Percentiles rank a stretch among this genome's conserved stretches.
Evolutionary conservation across 2,888 invertebrate genomes (phyloP).

Genomic region (Heliconius aoede): DNA sequence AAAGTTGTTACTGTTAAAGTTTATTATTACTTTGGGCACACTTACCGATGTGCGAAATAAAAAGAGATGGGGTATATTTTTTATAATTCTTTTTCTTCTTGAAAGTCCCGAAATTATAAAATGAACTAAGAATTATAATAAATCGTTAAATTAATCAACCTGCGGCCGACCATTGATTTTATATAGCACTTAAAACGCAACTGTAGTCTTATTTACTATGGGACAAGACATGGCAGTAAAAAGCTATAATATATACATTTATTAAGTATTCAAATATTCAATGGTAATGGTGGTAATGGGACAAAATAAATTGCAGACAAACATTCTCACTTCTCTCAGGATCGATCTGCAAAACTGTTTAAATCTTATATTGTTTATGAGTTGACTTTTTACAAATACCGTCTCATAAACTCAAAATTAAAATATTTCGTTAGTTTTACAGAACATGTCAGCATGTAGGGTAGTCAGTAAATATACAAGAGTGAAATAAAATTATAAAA

Average conservation of each 20-base stretch:
- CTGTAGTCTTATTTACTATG: slow-evolving; percentile 72
- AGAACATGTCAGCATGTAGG: slow-evolving; percentile 53
- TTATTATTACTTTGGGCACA: too few species aligned
- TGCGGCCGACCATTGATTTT: slow-evolving; percentile 51
- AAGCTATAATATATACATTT: slow-evolving; percentile 5
- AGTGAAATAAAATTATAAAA: slow-evolving; percentile 51
- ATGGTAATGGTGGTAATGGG: not conserved
- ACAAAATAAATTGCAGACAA: not conserved
- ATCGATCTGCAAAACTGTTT: not conserved
- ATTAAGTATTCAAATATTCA: not conserved
- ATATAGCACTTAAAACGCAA: slow-evolving; percentile 78
- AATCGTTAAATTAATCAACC: slow-evolving; percentile 24
- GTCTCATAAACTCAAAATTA: not conserved
- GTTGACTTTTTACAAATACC: slow-evolving; percentile 4
- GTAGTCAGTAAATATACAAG: slow-evolving; percentile 52
- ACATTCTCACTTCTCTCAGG: not conserved
- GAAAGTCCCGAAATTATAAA: slow-evolving; percentile 38
- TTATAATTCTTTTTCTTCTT: not conserved
- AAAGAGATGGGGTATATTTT: not conserved
- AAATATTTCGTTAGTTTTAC: not conserved
- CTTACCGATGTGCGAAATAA: not conserved
- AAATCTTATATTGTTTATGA: slow-evolving; percentile 12
- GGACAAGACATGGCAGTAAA: slow-evolving; percentile 30
- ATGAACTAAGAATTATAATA: slow-evolving; percentile 35
- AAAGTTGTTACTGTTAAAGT: too few species aligned